Evolutionary conservation across 1,140 invertebrate species (phyloP).

Genomic region (Sarcophaga bullata): DNA sequence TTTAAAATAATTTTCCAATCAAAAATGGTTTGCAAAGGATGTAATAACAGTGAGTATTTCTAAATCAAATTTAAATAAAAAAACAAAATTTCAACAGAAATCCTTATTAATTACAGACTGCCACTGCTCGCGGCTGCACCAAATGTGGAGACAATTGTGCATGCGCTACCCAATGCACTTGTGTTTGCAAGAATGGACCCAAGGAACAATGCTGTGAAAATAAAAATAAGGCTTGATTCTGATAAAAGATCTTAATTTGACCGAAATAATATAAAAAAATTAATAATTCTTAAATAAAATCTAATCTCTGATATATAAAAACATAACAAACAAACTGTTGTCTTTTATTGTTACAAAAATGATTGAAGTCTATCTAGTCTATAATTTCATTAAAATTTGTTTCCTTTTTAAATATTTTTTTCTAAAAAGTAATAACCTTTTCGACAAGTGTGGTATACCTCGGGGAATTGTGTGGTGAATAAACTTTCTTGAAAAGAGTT

Average conservation of each 20-base stretch:
- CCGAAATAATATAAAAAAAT: no score
- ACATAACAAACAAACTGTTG: no score
- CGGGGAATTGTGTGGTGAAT: no score
- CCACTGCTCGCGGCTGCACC: slow-evolving; percentile 50
- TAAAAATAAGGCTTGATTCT: slow-evolving; percentile 51
- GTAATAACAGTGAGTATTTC: slow-evolving; percentile 24
- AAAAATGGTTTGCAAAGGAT: slow-evolving; percentile 28
- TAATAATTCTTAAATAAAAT: no score
- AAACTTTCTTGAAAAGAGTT: no score
- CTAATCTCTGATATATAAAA: no score
- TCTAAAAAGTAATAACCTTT: no score
- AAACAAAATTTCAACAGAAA: not conserved
- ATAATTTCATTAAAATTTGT: no score
- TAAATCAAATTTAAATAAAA: not conserved
- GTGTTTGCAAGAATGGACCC: slow-evolving; percentile 54
- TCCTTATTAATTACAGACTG: slow-evolving; percentile 48
- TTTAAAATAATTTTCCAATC: not conserved
- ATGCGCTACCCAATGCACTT: slow-evolving; percentile 53
- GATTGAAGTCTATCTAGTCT: not conserved
- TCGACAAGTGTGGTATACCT: no score
- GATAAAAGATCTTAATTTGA: no score
- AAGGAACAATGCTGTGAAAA: slow-evolving; percentile 57
- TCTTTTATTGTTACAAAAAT: no score
- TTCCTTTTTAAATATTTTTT: no score
- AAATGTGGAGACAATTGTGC: slow-evolving; percentile 54